These are phyloP conservation scores for Bemisia tabaci DNA, from an alignment of 1,140 invertebrate genomes.

Conservation along the genomic window DNA sequence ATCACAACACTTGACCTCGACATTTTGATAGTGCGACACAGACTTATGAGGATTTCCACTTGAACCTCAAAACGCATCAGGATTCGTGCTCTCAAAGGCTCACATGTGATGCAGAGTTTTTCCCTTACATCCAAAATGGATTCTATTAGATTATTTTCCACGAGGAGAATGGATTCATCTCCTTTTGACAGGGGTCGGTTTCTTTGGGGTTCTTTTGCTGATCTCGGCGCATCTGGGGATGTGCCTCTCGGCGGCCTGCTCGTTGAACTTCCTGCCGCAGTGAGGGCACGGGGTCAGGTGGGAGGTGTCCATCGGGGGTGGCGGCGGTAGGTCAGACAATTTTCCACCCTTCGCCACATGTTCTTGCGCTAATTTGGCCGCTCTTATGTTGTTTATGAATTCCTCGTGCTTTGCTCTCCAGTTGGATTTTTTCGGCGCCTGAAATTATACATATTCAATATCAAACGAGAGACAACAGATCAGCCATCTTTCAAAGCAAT, in stretches of 20 bases:
- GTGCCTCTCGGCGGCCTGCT: slow-evolving; percentile 74
- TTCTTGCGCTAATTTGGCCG: slow-evolving; percentile 74
- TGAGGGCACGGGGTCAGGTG: slow-evolving; percentile 88
- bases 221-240: slow-evolving; percentile 83
- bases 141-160: too few relatives aligned
- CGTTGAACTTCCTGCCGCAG: slow-evolving; percentile 75
- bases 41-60: too few relatives aligned
- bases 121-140: too few relatives aligned
- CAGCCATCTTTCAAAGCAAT: too few relatives aligned
- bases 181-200: slow-evolving; percentile 22
- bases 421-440: slow-evolving; percentile 45
- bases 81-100: too few relatives aligned
- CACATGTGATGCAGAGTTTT: too few relatives aligned
- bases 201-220: slow-evolving; percentile 68
- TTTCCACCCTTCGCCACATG: slow-evolving; percentile 76
- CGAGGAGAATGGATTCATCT: too few relatives aligned
- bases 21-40: too few relatives aligned
- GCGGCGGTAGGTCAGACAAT: slow-evolving; percentile 73
- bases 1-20: too few relatives aligned
- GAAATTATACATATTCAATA: slow-evolving; percentile 2
- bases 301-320: slow-evolving; percentile 67
- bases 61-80: too few relatives aligned
- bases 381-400: slow-evolving; percentile 76
- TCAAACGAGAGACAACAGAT: too few relatives aligned
- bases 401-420: slow-evolving; percentile 89